Evolutionary conservation across 2,888 invertebrate genomes (phyloP).

Genomic region (Archaeoteleia sp.): DNA sequence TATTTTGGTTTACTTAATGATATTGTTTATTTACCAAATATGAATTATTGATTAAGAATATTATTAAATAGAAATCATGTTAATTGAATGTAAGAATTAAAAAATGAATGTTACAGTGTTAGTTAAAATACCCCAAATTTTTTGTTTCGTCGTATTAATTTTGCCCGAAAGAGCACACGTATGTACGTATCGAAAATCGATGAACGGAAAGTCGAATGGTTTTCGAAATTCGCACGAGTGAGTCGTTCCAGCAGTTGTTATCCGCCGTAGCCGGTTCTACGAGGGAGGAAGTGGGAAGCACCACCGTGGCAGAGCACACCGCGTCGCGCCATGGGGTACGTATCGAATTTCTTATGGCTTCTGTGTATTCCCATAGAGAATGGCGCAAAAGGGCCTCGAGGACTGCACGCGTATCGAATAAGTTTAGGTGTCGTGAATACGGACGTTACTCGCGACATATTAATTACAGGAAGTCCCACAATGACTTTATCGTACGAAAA

Average conservation of each 20-base stretch:
- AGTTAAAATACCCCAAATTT: no score
- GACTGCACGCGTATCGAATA: constrained; percentile 54
- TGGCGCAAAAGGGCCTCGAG: constrained; percentile 44
- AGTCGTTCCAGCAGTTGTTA: constrained; percentile 35
- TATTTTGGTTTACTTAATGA: no score
- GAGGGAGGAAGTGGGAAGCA: constrained; percentile 75
- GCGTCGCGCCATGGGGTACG: constrained; percentile 67
- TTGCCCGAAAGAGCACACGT: neutral
- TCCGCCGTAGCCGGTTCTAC: constrained; percentile 36
- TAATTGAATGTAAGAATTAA: no score
- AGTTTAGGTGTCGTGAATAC: constrained; percentile 59
- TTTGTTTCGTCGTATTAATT: neutral
- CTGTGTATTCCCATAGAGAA: constrained; percentile 72
- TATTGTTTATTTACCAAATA: no score
- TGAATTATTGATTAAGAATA: no score
- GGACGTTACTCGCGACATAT: constrained; percentile 65
- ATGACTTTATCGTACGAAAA: constrained; percentile 52
- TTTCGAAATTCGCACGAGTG: constrained; percentile 39
- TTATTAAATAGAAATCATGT: no score
- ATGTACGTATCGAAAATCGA: neutral
- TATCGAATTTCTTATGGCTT: constrained; percentile 75
- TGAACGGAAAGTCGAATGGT: constrained; percentile 10
- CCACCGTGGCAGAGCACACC: constrained; percentile 64
- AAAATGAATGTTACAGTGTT: no score
- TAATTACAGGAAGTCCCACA: constrained; percentile 73